These are phyloP conservation scores for Phaethon lepturus DNA, from an alignment of 2,113 vertebrate genomes.

Conservation along the genomic window DNA sequence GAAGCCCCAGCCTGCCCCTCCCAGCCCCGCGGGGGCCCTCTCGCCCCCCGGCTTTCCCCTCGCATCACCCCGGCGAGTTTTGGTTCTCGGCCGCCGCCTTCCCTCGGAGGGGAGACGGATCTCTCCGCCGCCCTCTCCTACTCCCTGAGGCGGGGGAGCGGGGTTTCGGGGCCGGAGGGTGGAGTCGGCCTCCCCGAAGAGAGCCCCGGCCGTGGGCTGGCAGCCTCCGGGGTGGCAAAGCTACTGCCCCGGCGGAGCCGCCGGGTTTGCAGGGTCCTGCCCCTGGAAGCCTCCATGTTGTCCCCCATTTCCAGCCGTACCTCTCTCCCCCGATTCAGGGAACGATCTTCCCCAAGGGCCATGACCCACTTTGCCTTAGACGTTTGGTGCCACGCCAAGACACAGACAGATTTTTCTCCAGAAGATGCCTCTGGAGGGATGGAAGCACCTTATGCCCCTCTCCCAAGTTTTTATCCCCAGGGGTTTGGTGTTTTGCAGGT, in stretches of 20 bases:
- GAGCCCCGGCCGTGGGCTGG: neutral
- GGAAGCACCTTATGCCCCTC: neutral
- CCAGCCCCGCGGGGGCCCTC: neutral
- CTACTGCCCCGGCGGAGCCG: neutral
- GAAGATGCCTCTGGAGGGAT: neutral
- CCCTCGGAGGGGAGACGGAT: neutral
- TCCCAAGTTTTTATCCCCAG: neutral
- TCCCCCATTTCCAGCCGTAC: neutral
- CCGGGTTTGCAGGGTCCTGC: neutral
- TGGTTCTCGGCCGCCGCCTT: slow-evolving; percentile 15
- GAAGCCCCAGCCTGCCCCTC: neutral
- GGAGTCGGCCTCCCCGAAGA: neutral
- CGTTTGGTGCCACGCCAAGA: neutral
- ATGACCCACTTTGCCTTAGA: slow-evolving; percentile 25
- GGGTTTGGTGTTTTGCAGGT: neutral
- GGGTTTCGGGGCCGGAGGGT: neutral
- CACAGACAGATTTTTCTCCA: neutral
- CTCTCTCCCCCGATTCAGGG: neutral
- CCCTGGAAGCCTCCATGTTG: neutral
- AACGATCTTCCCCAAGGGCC: neutral
- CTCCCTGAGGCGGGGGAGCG: neutral
- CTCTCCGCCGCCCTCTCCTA: slow-evolving; percentile 27
- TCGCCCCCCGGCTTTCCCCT: neutral
- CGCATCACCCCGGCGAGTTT: neutral
- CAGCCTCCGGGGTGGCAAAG: neutral